Conservation (phyloP, 2,797 vertebrate genomes). For the Galago senegalensis region DNA sequence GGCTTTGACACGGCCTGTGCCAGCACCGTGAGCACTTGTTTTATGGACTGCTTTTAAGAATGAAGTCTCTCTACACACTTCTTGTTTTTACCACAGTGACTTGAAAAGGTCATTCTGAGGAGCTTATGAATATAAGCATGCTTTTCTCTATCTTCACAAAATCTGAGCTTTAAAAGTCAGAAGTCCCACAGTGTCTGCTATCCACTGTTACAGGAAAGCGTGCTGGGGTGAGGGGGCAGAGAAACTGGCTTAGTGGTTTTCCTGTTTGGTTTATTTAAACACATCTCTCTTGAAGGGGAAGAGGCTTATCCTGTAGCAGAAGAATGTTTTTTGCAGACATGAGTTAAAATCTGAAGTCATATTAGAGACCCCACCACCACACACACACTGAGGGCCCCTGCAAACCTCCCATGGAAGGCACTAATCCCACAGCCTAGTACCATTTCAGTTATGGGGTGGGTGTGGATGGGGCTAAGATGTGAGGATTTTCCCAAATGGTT, state of each 20-base stretch:
- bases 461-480: not conserved
- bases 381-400: not conserved
- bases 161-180: not conserved
- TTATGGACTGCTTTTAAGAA: not conserved
- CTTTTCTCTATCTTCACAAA: conserved; percentile 13
- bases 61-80: not conserved
- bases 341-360: conserved; percentile 34
- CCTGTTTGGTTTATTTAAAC: not conserved
- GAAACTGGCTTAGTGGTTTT: not conserved
- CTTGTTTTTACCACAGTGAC: not conserved
- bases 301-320: not conserved
- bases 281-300: not conserved
- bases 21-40: conserved; percentile 25
- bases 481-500: not conserved
- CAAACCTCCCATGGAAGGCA: not conserved
- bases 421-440: not conserved
- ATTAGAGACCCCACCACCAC: not conserved
- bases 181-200: conserved; percentile 11
- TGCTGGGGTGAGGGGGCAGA: not conserved
- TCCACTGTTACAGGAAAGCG: not conserved
- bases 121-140: not conserved
- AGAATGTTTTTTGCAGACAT: not conserved
- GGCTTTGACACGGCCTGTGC: not conserved
- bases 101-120: conserved; percentile 23
- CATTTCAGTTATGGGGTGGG: not conserved